Evolutionary conservation across 2,113 vertebrate species (phyloP).

Genomic region (Smithornis capensis): DNA sequence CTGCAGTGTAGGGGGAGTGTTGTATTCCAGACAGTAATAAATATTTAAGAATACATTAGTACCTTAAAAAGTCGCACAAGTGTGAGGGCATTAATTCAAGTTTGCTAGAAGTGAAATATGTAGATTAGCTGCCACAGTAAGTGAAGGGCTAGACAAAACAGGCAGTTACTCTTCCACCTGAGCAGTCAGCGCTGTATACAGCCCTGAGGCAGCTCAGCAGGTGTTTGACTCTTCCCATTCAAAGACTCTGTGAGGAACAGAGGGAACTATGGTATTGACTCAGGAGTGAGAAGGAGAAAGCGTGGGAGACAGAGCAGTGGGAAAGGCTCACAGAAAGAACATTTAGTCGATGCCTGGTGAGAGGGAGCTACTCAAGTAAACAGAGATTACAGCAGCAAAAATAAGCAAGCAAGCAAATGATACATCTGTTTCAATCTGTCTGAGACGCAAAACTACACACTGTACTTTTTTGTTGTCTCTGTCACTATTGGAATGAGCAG

Average conservation of each 20-base stretch:
- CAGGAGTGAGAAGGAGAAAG: neutral
- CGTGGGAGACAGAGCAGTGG: conserved; percentile 39
- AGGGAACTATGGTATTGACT: neutral
- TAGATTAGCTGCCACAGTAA: conserved; percentile 16
- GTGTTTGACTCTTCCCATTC: conserved; percentile 41
- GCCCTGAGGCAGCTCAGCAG: conserved; percentile 16
- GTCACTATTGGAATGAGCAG: neutral
- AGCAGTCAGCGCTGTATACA: neutral
- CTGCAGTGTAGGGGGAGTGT: fast-evolving
- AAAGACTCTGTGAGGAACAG: neutral
- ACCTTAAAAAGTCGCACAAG: neutral
- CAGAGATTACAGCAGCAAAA: conserved; percentile 7
- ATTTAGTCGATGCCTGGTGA: conserved; percentile 5
- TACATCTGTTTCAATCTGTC: neutral
- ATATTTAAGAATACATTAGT: neutral
- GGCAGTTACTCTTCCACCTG: conserved; percentile 30
- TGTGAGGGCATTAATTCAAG: neutral
- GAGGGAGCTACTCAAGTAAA: conserved; percentile 16
- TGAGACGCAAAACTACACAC: neutral
- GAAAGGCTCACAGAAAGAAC: conserved; percentile 24
- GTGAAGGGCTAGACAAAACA: neutral
- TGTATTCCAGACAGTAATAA: neutral
- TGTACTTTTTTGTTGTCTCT: neutral
- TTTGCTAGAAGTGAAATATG: neutral
- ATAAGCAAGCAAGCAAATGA: neutral